phyloP scores from a whole-genome alignment of 1,140 invertebrate species.

The Alviniconcha marisindica region DNA sequence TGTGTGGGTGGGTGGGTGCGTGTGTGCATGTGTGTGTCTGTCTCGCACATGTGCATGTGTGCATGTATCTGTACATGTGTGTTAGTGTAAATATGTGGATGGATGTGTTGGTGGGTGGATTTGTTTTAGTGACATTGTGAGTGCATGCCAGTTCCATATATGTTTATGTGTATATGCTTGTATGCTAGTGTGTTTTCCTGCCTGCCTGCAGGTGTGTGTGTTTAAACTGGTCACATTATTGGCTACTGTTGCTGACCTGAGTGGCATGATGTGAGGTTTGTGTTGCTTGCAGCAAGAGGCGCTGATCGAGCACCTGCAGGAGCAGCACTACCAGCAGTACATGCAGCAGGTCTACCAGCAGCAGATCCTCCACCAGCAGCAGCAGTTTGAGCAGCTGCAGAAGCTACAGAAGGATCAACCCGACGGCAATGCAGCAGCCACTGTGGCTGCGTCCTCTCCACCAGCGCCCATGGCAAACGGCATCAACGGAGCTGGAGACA shows the following conservation, averaged over 20 bases:
- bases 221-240: too few relatives aligned
- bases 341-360: constrained; percentile 90
- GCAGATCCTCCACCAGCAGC: constrained; percentile 74
- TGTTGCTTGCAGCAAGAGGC: constrained; percentile 88
- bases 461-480: constrained; percentile 26
- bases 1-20: not conserved
- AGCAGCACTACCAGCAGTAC: constrained; percentile 98
- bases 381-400: constrained; percentile 52
- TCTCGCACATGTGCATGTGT: too few relatives aligned
- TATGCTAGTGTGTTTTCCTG: too few relatives aligned
- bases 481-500: not conserved
- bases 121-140: too few relatives aligned
- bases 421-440: not conserved
- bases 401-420: constrained; percentile 31
- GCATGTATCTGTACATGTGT: not conserved
- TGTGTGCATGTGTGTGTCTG: too few relatives aligned
- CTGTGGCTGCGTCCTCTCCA: constrained; percentile 2
- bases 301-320: constrained; percentile 94
- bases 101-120: too few relatives aligned
- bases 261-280: not conserved
- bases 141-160: too few relatives aligned
- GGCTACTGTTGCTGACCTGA: too few relatives aligned
- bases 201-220: not conserved
- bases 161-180: too few relatives aligned
- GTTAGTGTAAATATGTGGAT: too few relatives aligned